Base-by-base conservation (phyloP, 2,113 vertebrate genomes). In the Gyps fulvus region DNA sequence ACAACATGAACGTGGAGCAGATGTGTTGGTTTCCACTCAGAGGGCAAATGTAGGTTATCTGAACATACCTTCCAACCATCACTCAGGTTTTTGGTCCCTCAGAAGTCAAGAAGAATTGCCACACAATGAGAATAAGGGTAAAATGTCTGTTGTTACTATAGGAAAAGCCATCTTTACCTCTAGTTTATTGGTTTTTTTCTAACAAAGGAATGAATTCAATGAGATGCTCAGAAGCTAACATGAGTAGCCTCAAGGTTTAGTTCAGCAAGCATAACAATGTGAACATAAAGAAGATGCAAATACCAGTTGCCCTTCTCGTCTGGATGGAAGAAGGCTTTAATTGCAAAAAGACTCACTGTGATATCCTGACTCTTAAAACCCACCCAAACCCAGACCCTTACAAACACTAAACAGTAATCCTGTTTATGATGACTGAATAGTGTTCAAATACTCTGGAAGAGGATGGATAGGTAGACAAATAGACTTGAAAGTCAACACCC, bases 1-100 rank as follows among this genome's bases (percentile, higher is more conserved):
- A 6, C 5, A 21, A 16, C 2, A 2, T 3, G 1, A 22, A 54
- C 1, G 0, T 6, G 43, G 38, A 67, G 40, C 21, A 83, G 36
- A 34, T 9, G 11, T 70, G 12, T 18, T 76, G 62, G 27, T 3
- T 27, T 3, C 11, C 4, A 14, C 11, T 65, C 13, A n/a, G 22
- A 82, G 27, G 9, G 16, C 34, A 69, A 65, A 76, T 5, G 7
- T 7, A 57, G 23, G 7, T 57, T 62, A 10, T 59, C 34, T 49
- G 57, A 65, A 50, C 19, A 14, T 16, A 45, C 11, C 16, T 90
- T 90, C 25, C 38, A 52, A 43, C 2, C 15, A 13, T 5, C 1
- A 36, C 10, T 50, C 21, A 16, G 6, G 5, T 5, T 87, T 74
- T 69, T 17, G 4, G 7, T 79, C 32, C 29, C 71, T 76, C 62